Evolutionary conservation across 1,140 invertebrate species (phyloP), one percentile per base, ranked within the genome.

Genomic region (Euschistus heros): DNA sequence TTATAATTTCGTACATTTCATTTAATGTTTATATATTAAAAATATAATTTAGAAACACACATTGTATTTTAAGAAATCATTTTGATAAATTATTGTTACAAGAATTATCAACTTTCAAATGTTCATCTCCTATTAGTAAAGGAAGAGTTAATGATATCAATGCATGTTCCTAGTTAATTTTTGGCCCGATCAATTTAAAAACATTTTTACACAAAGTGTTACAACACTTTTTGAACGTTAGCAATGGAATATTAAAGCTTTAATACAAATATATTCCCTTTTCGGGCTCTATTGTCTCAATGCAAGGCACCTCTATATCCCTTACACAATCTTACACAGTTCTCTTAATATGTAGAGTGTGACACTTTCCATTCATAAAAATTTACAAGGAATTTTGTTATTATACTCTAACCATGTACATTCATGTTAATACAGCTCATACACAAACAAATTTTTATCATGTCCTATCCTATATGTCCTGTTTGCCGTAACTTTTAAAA

Each of bases 191-290:
- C 30, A 20, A 62, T 17, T n/a, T 62, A n/a, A 37, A 37, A 37
- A 37, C 33, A 37, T 62, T 42, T 26, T 42, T 30, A 42, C 20
- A 42, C 17, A 24, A 44, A 62, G 55, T 59, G 55, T n/a, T 44
- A 65, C 37, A 44, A 65, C 63, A 65, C 63, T 57, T 64, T 33
- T 42, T 65, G 24, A n/a, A 55, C 27, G 57, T 20, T 65, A 44
- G 63, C 54, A 65, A 65, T 65, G 63, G 63, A 33, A 59, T 65
- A 59, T 66, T 67, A 67, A 67, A 67, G 66, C 66, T 67, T 67
- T 33, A 67, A 42, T 67, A 46, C 33, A 59, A 24, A 47, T 55
- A 42, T 30, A n/a, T 64, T 44, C 63, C 63, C 26, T n/a, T 59
- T 59, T 18, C 17, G 50, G 37, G 37, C 26, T 63, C 66, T 67